Percentiles rank a stretch among this genome's conserved stretches.
phyloP scores from a whole-genome alignment of 2,113 vertebrate species.

The Benitochromis conjunctus region DNA sequence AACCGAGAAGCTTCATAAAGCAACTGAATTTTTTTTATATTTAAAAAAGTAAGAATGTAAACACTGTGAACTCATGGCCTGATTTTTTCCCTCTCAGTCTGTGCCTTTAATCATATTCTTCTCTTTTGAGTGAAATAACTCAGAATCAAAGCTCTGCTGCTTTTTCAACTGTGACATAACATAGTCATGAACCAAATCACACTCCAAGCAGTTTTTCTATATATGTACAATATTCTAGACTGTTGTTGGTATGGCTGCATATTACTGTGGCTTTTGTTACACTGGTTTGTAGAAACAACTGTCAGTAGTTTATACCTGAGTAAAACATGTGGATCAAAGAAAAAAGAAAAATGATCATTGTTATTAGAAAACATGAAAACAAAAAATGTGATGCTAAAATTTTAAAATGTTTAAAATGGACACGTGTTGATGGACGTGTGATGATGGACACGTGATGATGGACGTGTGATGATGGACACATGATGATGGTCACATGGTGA shows the following conservation, averaged over 20 bases:
- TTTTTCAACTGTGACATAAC: neutral
- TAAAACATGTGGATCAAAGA: neutral
- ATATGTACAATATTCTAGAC: neutral
- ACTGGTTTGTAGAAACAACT: neutral
- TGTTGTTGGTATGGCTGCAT: neutral
- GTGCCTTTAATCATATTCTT: neutral
- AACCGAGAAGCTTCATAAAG: neutral
- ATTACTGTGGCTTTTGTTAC: neutral
- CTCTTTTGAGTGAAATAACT: neutral
- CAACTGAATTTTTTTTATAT: neutral
- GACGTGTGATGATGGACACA: too few relatives aligned
- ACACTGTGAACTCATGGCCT: neutral
- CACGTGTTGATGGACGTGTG: fast-evolving
- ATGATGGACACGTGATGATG: fast-evolving
- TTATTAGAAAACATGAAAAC: neutral
- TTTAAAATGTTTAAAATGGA: neutral
- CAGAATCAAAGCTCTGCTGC: neutral
- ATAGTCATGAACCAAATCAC: neutral
- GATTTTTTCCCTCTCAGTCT: neutral
- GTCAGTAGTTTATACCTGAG: neutral
- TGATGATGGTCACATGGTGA: too few relatives aligned
- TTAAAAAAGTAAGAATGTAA: neutral
- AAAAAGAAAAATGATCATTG: neutral
- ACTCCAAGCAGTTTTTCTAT: neutral
- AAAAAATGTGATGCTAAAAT: neutral